Percentiles rank a stretch among this genome's conserved stretches.
Conservation (phyloP, 2,113 vertebrate species). For the Rhinopomastus cyanomelas region DNA sequence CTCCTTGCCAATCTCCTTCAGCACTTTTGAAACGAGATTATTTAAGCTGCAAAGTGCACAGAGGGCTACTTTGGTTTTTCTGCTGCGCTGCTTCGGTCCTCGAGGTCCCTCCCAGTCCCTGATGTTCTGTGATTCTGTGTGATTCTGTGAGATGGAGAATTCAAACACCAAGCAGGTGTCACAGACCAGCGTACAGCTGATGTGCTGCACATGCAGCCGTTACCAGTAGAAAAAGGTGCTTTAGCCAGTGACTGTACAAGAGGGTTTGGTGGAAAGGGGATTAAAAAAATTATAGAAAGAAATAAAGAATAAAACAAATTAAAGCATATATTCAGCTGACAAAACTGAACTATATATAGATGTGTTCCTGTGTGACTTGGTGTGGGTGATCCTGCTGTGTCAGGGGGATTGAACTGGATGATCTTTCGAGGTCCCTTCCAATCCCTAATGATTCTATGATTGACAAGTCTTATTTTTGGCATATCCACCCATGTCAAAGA, state of each 20-base stretch:
- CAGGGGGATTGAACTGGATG: too few species aligned
- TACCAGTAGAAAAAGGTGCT: conserved; percentile 37
- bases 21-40: conserved; percentile 34
- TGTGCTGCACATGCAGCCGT: conserved; percentile 5
- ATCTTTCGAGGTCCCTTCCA: too few species aligned
- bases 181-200: background rate
- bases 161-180: conserved; percentile 11
- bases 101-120: too few species aligned
- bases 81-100: conserved; percentile 37
- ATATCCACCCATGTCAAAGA: background rate
- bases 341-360: background rate
- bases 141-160: conserved; percentile 21
- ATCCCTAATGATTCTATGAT: too few species aligned
- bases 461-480: background rate
- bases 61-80: conserved; percentile 26
- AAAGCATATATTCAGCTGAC: conserved; percentile 19
- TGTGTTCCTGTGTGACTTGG: too few species aligned
- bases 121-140: too few species aligned
- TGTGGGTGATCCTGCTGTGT: too few species aligned
- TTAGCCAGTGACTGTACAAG: background rate
- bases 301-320: too few species aligned
- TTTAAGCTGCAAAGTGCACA: conserved; percentile 3
- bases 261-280: conserved; percentile 11
- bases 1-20: conserved; percentile 35
- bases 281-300: conserved; percentile 3